Evolutionary conservation across 2,888 invertebrate genomes (phyloP).

Genomic region (Cybosia mesomella): DNA sequence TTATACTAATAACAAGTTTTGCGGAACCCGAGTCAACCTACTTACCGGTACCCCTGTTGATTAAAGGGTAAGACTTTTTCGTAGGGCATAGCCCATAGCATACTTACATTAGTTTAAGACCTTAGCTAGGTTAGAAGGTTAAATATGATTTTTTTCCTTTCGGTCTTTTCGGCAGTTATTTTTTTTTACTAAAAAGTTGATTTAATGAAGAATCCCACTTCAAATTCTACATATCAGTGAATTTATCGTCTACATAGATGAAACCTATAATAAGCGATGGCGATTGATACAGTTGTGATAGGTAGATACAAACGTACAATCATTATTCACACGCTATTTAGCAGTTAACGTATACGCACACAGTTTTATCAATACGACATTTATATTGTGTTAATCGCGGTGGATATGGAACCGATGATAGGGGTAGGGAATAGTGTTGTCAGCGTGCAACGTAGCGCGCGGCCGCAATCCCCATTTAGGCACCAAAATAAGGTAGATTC

Average conservation of each 20-base stretch:
- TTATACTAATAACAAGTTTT: too few relatives aligned
- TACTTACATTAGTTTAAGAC: too few relatives aligned
- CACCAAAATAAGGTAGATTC: not conserved
- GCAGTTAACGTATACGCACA: conserved; percentile 75
- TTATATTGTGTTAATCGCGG: conserved; percentile 83
- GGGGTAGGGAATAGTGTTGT: conserved; percentile 45
- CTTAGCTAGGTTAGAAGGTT: too few relatives aligned
- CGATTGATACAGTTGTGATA: conserved; percentile 52
- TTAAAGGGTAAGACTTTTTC: too few relatives aligned
- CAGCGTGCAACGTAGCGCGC: conserved; percentile 28
- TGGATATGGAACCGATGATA: conserved; percentile 60
- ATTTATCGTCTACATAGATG: conserved; percentile 31
- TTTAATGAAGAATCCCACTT: not conserved
- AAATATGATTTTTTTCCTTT: too few relatives aligned
- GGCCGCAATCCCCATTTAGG: conserved; percentile 1
- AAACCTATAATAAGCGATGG: conserved; percentile 48
- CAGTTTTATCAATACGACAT: conserved; percentile 84
- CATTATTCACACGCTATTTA: conserved; percentile 85
- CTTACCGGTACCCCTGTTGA: too few relatives aligned
- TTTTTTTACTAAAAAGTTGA: too few relatives aligned
- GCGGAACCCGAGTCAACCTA: too few relatives aligned
- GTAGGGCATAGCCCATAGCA: too few relatives aligned
- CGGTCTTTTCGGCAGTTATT: too few relatives aligned
- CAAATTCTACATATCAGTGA: conserved; percentile 9
- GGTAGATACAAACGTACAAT: conserved; percentile 55